Percentiles rank a stretch among this genome's conserved stretches.
phyloP scores from a whole-genome alignment of 2,888 invertebrate species.

The Drosophila ezoana region DNA sequence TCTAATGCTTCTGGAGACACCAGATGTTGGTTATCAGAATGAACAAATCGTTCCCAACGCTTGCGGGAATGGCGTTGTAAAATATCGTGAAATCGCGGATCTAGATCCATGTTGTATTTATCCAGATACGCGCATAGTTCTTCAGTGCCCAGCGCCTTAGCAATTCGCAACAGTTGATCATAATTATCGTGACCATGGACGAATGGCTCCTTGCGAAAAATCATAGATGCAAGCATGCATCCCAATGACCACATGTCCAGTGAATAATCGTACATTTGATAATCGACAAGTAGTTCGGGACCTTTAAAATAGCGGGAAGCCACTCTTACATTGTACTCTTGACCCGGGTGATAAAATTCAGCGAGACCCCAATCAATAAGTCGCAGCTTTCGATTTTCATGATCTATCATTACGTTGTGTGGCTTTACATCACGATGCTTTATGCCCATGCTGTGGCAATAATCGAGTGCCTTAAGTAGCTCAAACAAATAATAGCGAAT shows the following conservation, averaged over 20 bases:
- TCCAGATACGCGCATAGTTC: conserved; percentile 99
- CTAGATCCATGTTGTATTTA: conserved; percentile 99
- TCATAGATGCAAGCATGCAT: conserved; percentile 99
- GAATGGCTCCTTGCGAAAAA: conserved; percentile 99
- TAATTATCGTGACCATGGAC: conserved; percentile 99
- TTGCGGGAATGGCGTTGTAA: conserved; percentile 94
- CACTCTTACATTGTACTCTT: conserved; percentile 99
- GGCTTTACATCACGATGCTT: conserved; percentile 99
- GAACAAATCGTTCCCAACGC: conserved; percentile 99
- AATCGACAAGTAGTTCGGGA: conserved; percentile 99
- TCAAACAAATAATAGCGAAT: conserved; percentile 99
- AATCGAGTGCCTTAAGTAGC: conserved; percentile 99
- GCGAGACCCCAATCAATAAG: conserved; percentile 99
- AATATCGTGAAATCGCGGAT: conserved; percentile 99
- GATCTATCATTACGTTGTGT: conserved; percentile 99
- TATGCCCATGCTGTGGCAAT: conserved; percentile 99
- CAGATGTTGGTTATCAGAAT: conserved; percentile 99
- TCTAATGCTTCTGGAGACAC: conserved; percentile 99
- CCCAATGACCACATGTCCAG: conserved; percentile 99
- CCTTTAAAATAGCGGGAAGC: conserved; percentile 99
- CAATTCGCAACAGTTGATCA: conserved; percentile 99
- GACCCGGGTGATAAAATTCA: conserved; percentile 99
- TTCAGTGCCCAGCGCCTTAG: conserved; percentile 99
- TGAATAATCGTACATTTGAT: conserved; percentile 99
- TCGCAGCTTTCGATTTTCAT: conserved; percentile 98